phyloP scores from a whole-genome alignment of 2,888 invertebrate genomes.

The Hydrotaea diabolus region DNA sequence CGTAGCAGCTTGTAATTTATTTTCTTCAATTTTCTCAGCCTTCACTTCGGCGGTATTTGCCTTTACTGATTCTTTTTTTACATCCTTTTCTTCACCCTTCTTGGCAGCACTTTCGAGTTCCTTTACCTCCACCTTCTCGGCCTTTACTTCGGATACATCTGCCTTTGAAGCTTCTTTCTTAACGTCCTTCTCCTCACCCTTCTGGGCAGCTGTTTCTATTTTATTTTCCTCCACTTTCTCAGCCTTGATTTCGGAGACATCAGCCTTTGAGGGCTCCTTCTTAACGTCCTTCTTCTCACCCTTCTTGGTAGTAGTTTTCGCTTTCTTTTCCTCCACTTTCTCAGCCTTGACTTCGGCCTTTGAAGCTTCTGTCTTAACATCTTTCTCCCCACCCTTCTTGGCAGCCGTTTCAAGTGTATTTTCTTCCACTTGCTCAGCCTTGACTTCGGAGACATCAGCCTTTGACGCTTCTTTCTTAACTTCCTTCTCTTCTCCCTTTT shows the following conservation, averaged over 20 bases:
- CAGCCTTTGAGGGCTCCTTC: neutral
- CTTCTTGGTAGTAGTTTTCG: slow-evolving; percentile 46
- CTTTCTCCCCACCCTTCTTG: too few relatives aligned
- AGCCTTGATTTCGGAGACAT: too few relatives aligned
- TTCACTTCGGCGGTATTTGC: slow-evolving; percentile 43
- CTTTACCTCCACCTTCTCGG: slow-evolving; percentile 12
- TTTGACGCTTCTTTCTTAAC: neutral
- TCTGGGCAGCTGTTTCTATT: slow-evolving; percentile 46
- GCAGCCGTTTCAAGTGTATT: too few relatives aligned
- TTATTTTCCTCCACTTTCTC: slow-evolving; percentile 19
- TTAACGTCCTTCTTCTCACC: slow-evolving; percentile 8
- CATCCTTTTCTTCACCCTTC: neutral
- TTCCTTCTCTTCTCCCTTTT: slow-evolving; percentile 61
- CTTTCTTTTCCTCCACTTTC: slow-evolving; percentile 64
- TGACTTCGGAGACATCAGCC: slow-evolving; percentile 23
- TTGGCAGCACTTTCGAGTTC: neutral
- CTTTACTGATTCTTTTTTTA: neutral
- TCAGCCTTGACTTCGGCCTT: too few relatives aligned
- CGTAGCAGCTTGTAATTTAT: slow-evolving; percentile 54
- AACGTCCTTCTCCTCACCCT: slow-evolving; percentile 3
- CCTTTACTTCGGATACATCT: slow-evolving; percentile 15
- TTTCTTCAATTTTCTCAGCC: slow-evolving; percentile 64
- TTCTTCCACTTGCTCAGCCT: too few relatives aligned
- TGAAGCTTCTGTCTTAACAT: too few relatives aligned
- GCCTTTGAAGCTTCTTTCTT: slow-evolving; percentile 9